These are phyloP conservation scores for Pristionchus pacificus DNA, from an alignment of 1,140 invertebrate genomes.

Conservation along the genomic window DNA sequence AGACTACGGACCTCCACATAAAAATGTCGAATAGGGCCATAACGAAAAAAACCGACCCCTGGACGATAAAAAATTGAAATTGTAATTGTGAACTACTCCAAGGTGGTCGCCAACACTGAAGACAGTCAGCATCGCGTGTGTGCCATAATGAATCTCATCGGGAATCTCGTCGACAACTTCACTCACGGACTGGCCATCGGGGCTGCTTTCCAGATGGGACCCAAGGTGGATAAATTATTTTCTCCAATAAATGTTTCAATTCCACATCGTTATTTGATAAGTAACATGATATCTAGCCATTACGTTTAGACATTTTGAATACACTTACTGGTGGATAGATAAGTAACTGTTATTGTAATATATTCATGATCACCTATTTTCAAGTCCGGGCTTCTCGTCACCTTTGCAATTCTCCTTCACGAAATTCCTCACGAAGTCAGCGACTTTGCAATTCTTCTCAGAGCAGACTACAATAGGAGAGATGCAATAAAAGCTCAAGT, in stretches of 20 bases:
- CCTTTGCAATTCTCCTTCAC: conserved; percentile 28
- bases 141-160: conserved; percentile 25
- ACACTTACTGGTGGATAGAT: too few species aligned
- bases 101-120: conserved; percentile 13
- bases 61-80: too few species aligned
- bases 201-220: conserved; percentile 20
- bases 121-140: conserved; percentile 29
- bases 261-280: too few species aligned
- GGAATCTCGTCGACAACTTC: conserved; percentile 28
- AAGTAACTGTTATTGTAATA: too few species aligned
- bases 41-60: too few species aligned
- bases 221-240: conserved; percentile 8
- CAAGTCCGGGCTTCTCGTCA: conserved; percentile 26
- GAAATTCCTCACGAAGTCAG: conserved; percentile 32
- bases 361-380: too few species aligned
- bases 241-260: too few species aligned
- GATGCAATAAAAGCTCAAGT: conserved; percentile 27
- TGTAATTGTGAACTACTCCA: too few species aligned
- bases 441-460: conserved; percentile 31
- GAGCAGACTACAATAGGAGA: conserved; percentile 20
- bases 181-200: conserved; percentile 30
- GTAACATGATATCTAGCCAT: too few species aligned
- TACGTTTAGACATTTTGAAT: too few species aligned
- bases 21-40: too few species aligned
- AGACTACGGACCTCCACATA: too few species aligned